A percentile compares a stretch with the other conserved stretches of the same genome.
phyloP scores from a whole-genome alignment of 2,888 invertebrate genomes.

The Macropis europaea region DNA sequence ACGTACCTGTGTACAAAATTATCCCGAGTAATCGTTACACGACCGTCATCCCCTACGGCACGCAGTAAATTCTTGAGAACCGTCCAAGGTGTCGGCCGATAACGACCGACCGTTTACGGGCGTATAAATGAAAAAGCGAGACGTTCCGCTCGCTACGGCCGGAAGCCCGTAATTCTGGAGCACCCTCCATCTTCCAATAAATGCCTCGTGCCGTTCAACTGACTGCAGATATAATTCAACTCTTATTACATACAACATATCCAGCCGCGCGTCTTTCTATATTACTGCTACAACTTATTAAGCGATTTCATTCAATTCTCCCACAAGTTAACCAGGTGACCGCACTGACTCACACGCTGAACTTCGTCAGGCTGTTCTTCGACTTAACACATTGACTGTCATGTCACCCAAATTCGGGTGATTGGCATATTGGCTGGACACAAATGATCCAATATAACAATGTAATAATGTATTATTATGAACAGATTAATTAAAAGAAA shows the following conservation, averaged over 20 bases:
- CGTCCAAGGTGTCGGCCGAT: conserved; percentile 63
- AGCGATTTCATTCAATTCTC: conserved; percentile 5
- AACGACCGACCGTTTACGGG: conserved; percentile 66
- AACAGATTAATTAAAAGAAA: too few species aligned
- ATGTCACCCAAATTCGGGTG: too few species aligned
- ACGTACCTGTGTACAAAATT: conserved; percentile 52
- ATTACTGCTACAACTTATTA: conserved; percentile 27
- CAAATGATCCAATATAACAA: too few species aligned
- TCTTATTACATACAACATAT: conserved; percentile 43
- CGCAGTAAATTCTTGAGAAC: conserved; percentile 64
- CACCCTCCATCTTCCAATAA: conserved; percentile 65
- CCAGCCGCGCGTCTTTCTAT: conserved; percentile 22
- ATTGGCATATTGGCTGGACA: too few species aligned
- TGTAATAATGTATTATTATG: too few species aligned
- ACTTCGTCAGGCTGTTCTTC: neutral
- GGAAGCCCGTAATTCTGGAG: conserved; percentile 63
- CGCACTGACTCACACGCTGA: neutral
- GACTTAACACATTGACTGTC: too few species aligned
- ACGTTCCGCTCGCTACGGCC: conserved; percentile 48
- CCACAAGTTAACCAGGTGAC: neutral
- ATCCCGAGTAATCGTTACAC: conserved; percentile 60
- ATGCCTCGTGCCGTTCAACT: conserved; percentile 61
- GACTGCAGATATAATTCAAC: conserved; percentile 64
- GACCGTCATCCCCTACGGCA: conserved; percentile 50
- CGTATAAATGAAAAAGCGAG: conserved; percentile 67